Evolutionary conservation across 2,888 invertebrate species (phyloP), one percentile per base, ranked within the genome.

Genomic region (Rhamnusium bicolor): DNA sequence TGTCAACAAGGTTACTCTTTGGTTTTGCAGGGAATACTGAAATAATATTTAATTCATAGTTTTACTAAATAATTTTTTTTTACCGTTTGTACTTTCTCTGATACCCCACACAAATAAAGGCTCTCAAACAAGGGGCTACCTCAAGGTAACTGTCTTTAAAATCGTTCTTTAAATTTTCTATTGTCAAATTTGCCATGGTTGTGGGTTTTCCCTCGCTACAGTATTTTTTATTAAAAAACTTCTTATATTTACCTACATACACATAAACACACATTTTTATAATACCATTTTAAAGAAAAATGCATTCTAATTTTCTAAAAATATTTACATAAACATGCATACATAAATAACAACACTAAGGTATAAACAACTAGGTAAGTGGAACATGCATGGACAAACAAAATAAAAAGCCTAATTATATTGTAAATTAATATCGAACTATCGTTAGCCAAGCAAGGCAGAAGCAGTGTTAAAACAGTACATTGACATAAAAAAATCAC

Each of bases 401-500:
- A 21, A 12, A n/a, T 61, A 61, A 46, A 47, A 47, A 47, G 21
- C 21, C 21, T 61, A 61, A 61, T 61, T 61, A 21, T 18, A 61
- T 10, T 3, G 18, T 10, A 18, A 46, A 46, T 14, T 47, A 24
- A 8, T 46, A 49, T 14, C 51, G 29, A 14, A 29, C 10, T 29
- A n/a, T 16, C 16, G 53, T 14, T 10, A 47, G 24, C 61, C 19
- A 53, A 58, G 58, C 58, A 58, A 58, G n/a, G 8, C 32, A 21
- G 21, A 29, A 69, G 65, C 47, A 60, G 40, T 47, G 70, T 72
- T 72, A 70, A 70, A 77, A 71, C 74, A 80, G 83, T 83, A 79
- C 83, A 81, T 81, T 83, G 82, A 83, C 83, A 84, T 80, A 84
- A 83, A 84, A n/a, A 84, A 83, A 83, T 84, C 82, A 82, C 81